These are phyloP conservation scores for Centropus bengalensis DNA, from an alignment of 2,113 vertebrate species.

Conservation along the genomic window DNA sequence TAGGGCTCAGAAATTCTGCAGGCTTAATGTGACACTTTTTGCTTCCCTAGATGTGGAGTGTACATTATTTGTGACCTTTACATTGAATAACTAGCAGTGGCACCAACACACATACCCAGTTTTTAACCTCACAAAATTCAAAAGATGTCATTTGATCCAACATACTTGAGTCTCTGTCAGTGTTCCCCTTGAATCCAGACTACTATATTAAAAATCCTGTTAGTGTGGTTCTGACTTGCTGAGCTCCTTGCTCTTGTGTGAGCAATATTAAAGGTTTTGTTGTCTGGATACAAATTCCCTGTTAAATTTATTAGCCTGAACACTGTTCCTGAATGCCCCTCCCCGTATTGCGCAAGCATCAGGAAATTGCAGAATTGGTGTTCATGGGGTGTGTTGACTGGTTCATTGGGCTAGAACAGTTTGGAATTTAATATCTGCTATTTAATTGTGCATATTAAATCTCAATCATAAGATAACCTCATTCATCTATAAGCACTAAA, in stretches of 20 bases:
- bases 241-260: not conserved
- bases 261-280: not conserved
- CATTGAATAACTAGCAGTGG: not conserved
- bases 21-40: not conserved
- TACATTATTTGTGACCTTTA: not conserved
- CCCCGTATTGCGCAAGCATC: not conserved
- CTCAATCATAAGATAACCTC: not conserved
- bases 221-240: not conserved
- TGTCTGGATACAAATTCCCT: not conserved
- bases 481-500: not conserved
- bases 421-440: not conserved
- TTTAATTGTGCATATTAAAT: not conserved
- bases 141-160: not conserved
- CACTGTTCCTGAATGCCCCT: not conserved
- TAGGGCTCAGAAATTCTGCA: not conserved
- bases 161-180: not conserved
- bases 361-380: not conserved
- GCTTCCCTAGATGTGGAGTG: not conserved
- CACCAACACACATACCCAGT: not conserved
- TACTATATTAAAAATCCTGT: not conserved
- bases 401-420: not conserved
- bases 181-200: not conserved
- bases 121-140: not conserved
- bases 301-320: not conserved
- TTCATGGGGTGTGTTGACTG: not conserved